Evolutionary conservation across 2,888 invertebrate species (phyloP).

Genomic region (Zaprionus lineosus): DNA sequence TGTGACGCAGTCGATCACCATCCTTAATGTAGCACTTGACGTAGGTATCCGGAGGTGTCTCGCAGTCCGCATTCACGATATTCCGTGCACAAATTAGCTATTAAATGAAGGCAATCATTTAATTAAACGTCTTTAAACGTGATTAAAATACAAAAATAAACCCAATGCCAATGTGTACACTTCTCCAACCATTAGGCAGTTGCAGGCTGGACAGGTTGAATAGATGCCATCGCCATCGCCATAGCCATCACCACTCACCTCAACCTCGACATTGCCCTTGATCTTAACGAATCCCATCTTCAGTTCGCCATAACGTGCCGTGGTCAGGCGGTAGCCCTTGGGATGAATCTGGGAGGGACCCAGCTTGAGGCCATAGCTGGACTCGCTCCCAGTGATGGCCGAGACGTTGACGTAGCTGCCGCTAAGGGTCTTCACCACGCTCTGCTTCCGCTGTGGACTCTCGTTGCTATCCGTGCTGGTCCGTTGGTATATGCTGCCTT

Average conservation of each 20-base stretch:
- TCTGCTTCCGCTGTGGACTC: slow-evolving; percentile 71
- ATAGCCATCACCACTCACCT: too few species aligned
- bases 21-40: slow-evolving; percentile 96
- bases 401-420: slow-evolving; percentile 69
- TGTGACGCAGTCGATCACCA: slow-evolving; percentile 93
- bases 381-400: slow-evolving; percentile 65
- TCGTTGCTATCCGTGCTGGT: slow-evolving; percentile 29
- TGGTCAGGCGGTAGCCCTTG: slow-evolving; percentile 87
- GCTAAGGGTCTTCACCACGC: slow-evolving; percentile 63
- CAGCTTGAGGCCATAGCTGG: slow-evolving; percentile 87
- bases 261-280: slow-evolving; percentile 95
- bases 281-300: slow-evolving; percentile 94
- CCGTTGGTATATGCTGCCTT: slow-evolving; percentile 55
- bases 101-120: not conserved
- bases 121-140: not conserved
- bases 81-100: slow-evolving; percentile 88
- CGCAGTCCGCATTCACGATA: slow-evolving; percentile 87
- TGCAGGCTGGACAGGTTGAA: too few species aligned
- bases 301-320: slow-evolving; percentile 90
- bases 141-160: too few species aligned
- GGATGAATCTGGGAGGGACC: slow-evolving; percentile 93
- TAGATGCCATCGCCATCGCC: too few species aligned
- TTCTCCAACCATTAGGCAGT: too few species aligned
- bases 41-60: slow-evolving; percentile 93
- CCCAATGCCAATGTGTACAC: too few species aligned